These are phyloP conservation scores for Temnothorax curvispinosus DNA, from an alignment of 1,140 invertebrate genomes.

Conservation along the genomic window DNA sequence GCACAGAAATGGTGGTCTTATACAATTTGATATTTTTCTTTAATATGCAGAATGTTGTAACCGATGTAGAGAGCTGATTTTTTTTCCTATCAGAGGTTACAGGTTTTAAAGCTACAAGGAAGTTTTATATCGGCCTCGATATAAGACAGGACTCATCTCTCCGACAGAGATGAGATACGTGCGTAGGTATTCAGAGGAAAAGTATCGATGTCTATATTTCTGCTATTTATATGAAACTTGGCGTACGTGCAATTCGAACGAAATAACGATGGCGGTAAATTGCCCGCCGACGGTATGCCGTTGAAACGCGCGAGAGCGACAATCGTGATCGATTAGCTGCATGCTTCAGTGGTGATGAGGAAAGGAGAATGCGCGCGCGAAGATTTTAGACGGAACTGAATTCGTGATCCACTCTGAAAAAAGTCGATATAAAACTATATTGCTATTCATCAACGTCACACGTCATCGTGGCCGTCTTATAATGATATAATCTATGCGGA, in stretches of 20 bases:
- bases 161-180: neutral
- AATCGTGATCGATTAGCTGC: no score
- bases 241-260: constrained; percentile 70
- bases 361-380: neutral
- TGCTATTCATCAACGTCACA: neutral
- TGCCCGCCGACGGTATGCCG: constrained; percentile 15
- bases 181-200: neutral
- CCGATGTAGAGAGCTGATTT: no score
- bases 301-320: neutral
- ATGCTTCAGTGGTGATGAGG: neutral
- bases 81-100: neutral
- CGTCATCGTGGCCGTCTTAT: neutral
- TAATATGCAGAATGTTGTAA: neutral
- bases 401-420: neutral
- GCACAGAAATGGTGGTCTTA: neutral
- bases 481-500: no score
- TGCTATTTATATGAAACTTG: neutral
- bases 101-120: no score
- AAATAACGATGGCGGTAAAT: constrained; percentile 71
- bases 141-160: neutral
- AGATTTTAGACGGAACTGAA: neutral
- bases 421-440: neutral
- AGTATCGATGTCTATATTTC: neutral
- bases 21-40: neutral
- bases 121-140: neutral